These are phyloP conservation scores for Diarsia dahlii DNA, from an alignment of 2,888 invertebrate species.

Conservation along the genomic window DNA sequence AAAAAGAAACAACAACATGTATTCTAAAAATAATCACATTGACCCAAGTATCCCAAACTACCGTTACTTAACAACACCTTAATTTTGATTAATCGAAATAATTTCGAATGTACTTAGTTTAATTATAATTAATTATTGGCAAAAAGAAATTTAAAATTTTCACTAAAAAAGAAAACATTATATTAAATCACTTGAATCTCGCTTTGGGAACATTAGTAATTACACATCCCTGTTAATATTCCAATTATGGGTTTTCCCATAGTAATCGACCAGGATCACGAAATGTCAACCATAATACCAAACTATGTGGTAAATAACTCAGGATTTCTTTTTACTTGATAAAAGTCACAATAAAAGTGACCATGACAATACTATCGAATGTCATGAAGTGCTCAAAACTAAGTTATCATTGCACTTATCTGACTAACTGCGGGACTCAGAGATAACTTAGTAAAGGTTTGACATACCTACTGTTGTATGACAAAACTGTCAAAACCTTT, in stretches of 20 bases:
- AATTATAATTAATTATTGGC: conserved; percentile 52
- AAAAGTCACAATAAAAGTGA: neutral
- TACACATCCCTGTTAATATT: conserved; percentile 58
- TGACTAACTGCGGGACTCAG: no score
- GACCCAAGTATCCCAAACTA: conserved; percentile 67
- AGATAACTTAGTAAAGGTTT: no score
- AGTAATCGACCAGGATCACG: conserved; percentile 24
- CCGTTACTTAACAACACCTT: conserved; percentile 50
- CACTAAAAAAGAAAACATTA: conserved; percentile 32
- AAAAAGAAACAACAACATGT: conserved; percentile 78
- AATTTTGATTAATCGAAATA: conserved; percentile 37
- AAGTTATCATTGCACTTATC: neutral
- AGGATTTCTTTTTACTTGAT: no score
- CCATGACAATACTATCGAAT: neutral
- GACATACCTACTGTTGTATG: no score
- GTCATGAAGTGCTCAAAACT: neutral
- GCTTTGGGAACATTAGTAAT: conserved; percentile 60
- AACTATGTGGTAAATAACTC: neutral
- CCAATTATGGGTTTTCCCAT: conserved; percentile 32
- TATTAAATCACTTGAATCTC: conserved; percentile 59
- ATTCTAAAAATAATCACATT: conserved; percentile 73
- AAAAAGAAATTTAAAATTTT: conserved; percentile 44
- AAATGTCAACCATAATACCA: neutral
- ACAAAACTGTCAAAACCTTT: no score
- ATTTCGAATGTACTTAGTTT: conserved; percentile 43